These are phyloP conservation scores for Apteryx mantelli DNA, from an alignment of 2,113 vertebrate genomes.

Conservation along the genomic window DNA sequence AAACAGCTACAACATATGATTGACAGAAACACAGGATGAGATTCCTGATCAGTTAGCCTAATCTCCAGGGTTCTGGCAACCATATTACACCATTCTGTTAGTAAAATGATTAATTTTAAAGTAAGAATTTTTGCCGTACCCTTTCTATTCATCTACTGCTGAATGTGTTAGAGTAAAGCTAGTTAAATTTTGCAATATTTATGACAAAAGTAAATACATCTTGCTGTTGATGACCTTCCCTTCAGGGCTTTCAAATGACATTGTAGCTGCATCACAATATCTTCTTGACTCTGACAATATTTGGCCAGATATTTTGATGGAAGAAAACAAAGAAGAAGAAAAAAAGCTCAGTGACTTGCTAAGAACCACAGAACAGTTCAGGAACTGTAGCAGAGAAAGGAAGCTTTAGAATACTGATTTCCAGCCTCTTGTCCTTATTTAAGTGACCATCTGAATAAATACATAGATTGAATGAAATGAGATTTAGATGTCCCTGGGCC, in stretches of 20 bases:
- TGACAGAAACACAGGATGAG: background rate
- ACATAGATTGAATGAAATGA: background rate
- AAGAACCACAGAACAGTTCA: background rate
- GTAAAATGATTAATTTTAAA: background rate
- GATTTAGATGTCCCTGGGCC: constrained; percentile 2
- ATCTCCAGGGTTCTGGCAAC: background rate
- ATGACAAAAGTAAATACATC: background rate
- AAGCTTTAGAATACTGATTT: background rate
- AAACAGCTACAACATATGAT: background rate
- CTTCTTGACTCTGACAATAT: background rate
- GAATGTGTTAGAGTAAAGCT: background rate
- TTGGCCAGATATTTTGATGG: background rate
- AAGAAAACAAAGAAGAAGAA: background rate
- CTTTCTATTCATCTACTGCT: background rate
- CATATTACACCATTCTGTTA: background rate
- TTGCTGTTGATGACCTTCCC: background rate
- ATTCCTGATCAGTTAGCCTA: background rate
- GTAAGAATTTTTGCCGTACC: background rate
- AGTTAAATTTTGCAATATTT: background rate
- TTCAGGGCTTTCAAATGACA: background rate
- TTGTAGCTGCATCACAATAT: background rate
- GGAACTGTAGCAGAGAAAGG: background rate
- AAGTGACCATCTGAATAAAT: constrained; percentile 33
- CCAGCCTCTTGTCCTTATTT: background rate
- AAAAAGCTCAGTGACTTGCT: background rate